Percentiles rank a stretch among this genome's conserved stretches.
These are phyloP conservation scores for Pandemis corylana DNA, from an alignment of 2,888 invertebrate genomes.

Conservation along the genomic window DNA sequence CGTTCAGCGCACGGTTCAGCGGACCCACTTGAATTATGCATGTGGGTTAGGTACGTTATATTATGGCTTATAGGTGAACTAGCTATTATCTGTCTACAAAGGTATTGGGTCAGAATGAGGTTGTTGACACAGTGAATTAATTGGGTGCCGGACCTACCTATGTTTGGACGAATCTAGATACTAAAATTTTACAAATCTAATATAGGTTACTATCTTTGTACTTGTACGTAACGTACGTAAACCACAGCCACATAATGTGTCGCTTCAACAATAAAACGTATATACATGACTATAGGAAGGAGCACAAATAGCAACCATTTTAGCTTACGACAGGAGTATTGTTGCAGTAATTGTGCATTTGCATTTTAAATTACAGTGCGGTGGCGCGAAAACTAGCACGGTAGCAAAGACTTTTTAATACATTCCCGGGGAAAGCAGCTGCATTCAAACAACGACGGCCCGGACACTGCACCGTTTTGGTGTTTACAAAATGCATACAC, in stretches of 20 bases:
- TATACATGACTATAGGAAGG: not conserved
- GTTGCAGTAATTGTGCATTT: slow-evolving; percentile 34
- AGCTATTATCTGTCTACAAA: slow-evolving; percentile 9
- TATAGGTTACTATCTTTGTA: no score
- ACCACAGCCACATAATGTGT: no score
- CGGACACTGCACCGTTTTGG: not conserved
- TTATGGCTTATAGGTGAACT: slow-evolving; percentile 27
- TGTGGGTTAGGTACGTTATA: slow-evolving; percentile 8
- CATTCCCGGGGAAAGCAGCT: not conserved
- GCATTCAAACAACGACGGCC: not conserved
- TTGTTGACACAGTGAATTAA: not conserved
- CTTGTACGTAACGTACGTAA: no score
- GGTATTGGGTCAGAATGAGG: not conserved
- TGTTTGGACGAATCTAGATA: not conserved
- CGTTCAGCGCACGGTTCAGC: slow-evolving; percentile 34
- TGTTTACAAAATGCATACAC: not conserved
- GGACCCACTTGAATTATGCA: slow-evolving; percentile 39
- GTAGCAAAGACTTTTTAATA: not conserved
- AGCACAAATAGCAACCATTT: not conserved
- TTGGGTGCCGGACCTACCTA: not conserved
- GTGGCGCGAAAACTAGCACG: slow-evolving; percentile 9
- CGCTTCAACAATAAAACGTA: not conserved
- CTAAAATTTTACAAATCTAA: no score
- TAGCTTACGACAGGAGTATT: slow-evolving; percentile 12
- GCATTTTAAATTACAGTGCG: slow-evolving; percentile 35